Percentiles rank a stretch among this genome's conserved stretches.
phyloP scores from a whole-genome alignment of 2,113 vertebrate genomes.

The Macrotis lagotis region DNA sequence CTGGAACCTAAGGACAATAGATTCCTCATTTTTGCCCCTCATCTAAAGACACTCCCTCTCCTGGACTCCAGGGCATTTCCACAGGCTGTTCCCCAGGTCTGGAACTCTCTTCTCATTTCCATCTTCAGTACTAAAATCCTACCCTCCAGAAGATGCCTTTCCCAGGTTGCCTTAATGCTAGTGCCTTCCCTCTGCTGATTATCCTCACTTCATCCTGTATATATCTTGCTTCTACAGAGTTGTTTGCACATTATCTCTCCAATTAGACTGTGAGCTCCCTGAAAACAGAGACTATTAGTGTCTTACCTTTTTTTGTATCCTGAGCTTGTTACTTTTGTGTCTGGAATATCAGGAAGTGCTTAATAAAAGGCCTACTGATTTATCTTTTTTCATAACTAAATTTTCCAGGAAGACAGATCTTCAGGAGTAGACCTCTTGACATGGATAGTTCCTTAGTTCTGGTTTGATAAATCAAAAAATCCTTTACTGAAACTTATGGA shows the following conservation, averaged over 20 bases:
- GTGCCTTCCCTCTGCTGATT: not conserved
- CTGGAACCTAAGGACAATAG: not conserved
- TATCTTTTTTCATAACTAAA: not conserved
- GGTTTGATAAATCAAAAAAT: not conserved
- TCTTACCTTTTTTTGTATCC: no score
- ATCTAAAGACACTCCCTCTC: not conserved
- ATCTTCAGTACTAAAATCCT: not conserved
- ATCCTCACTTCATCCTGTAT: not conserved
- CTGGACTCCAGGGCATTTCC: not conserved
- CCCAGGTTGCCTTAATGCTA: no score
- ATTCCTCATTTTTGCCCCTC: not conserved
- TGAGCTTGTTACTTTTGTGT: not conserved
- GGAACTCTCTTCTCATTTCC: not conserved
- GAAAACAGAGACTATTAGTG: not conserved
- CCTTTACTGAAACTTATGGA: not conserved
- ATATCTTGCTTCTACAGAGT: not conserved
- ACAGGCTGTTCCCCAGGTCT: not conserved
- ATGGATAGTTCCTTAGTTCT: not conserved
- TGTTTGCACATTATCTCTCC: not conserved
- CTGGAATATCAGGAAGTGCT: not conserved
- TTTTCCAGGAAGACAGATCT: not conserved
- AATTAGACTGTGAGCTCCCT: not conserved
- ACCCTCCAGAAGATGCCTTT: not conserved
- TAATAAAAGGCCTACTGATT: not conserved
- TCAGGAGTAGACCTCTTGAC: not conserved